phyloP scores from a whole-genome alignment of 1,140 invertebrate species.

The Drosophila asahinai region DNA sequence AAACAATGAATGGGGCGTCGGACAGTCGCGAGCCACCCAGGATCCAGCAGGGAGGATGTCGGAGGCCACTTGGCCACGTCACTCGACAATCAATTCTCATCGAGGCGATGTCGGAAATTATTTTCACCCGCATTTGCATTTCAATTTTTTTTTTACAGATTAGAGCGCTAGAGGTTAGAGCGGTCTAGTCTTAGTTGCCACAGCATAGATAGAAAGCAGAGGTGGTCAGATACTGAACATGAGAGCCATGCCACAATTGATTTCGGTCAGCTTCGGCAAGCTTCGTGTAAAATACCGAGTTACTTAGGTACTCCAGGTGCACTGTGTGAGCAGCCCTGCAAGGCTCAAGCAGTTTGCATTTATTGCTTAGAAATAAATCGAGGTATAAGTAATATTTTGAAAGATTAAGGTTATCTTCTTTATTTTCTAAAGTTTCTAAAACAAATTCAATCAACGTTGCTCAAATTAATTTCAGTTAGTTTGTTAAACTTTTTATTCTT shows the following conservation, averaged over 20 bases:
- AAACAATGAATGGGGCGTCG: conserved; percentile 56
- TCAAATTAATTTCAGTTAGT: not conserved
- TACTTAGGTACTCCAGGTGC: not conserved
- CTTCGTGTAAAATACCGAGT: not conserved
- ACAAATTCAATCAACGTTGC: too few species aligned
- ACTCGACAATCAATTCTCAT: conserved; percentile 40
- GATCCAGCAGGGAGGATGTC: conserved; percentile 1
- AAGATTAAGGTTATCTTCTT: too few species aligned
- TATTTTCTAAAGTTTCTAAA: not conserved
- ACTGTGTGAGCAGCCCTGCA: too few species aligned
- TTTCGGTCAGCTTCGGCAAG: not conserved
- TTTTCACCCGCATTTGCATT: conserved; percentile 40
- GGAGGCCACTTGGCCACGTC: conserved; percentile 47
- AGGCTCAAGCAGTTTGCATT: too few species aligned
- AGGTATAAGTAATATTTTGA: too few species aligned
- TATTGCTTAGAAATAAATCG: too few species aligned
- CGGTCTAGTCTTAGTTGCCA: not conserved
- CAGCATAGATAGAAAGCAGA: not conserved
- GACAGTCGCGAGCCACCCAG: conserved; percentile 5
- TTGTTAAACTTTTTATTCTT: not conserved
- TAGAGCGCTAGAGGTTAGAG: not conserved
- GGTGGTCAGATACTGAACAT: not conserved
- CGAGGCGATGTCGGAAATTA: conserved; percentile 36
- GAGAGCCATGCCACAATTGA: not conserved
- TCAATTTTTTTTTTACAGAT: conserved; percentile 17